Percentiles rank a stretch among this genome's conserved stretches.
Conservation (phyloP, 92 coral and sea anemone species). For the Desmophyllum pertusum region DNA sequence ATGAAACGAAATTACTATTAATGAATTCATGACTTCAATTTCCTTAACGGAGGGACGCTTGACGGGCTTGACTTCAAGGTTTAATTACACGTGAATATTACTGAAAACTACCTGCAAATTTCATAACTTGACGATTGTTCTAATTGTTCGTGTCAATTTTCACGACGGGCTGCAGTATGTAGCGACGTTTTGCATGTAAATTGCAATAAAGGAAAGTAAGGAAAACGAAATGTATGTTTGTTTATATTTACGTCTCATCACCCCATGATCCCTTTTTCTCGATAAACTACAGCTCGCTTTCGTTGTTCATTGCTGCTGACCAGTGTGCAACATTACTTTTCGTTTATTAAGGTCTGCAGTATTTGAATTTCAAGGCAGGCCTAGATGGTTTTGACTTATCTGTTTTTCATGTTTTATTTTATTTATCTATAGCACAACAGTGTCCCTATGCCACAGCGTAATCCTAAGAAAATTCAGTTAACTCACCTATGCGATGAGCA, state of each 20-base stretch:
- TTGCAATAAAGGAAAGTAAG: background rate
- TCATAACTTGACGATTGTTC: background rate
- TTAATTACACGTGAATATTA: background rate
- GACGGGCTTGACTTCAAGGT: background rate
- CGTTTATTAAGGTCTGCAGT: background rate
- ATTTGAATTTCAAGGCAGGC: background rate
- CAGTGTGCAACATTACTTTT: background rate
- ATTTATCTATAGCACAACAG: background rate
- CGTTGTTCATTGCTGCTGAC: background rate
- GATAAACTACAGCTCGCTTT: no score
- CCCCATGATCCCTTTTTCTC: background rate
- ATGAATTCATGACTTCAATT: background rate
- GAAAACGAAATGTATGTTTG: background rate
- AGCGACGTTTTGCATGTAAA: background rate
- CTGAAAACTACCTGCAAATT: background rate
- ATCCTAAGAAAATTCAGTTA: background rate
- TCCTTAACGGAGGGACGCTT: background rate
- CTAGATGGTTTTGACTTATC: background rate
- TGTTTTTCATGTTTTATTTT: background rate
- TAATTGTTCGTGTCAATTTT: background rate
- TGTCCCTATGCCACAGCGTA: background rate
- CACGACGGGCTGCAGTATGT: background rate
- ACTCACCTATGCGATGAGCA: background rate
- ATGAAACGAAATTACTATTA: background rate
- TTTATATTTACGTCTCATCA: background rate